Evolutionary conservation across 2,797 vertebrate genomes (phyloP), one percentile per base, ranked within the genome.

Genomic region (Liparis tanakae): DNA sequence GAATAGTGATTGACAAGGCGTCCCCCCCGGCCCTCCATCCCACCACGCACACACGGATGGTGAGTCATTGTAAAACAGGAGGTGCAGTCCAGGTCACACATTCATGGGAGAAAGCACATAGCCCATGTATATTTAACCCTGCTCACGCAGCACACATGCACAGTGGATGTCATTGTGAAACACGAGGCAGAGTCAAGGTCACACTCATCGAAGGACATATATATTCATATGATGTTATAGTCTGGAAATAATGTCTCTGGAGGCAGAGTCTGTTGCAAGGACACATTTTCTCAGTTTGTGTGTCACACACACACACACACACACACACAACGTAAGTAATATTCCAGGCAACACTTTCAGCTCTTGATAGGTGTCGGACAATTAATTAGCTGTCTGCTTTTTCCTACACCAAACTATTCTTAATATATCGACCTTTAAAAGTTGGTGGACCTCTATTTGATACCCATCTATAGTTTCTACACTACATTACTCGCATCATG

Each of bases 71-170:
- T 83, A 80, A 79, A 83, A 84, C 65, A 76, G 50, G 76, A 83
- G 76, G 64, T 64, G 59, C 53, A 67, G 67, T 71, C 64, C 87
- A 83, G 79, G 82, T 85, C 33, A 8, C 50, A 43, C 59, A 54
- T 82, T 85, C 54, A 65, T 41, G 58, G 63, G 70, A 72, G 53
- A 39, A 71, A 67, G 53, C 70, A 70, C 70, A 82, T 56, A 66
- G 61, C 67, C 46, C 66, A 76, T 80, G 48, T 78, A 86, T 83
- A 80, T 86, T 84, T 85, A 87, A 80, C 73, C 43, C 43, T 17
- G 43, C 43, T 44, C 15, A 44, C 15, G 1, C 62, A 48, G 9
- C 68, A 10, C 68, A 53, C 33, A 44, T 2, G 18, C 43, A 39
- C 68, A 64, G 9, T 37, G 39, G 30, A 17, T 58, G 62, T 70